Evolutionary conservation across 2,113 vertebrate species (phyloP).

Genomic region (Anhinga rufa): DNA sequence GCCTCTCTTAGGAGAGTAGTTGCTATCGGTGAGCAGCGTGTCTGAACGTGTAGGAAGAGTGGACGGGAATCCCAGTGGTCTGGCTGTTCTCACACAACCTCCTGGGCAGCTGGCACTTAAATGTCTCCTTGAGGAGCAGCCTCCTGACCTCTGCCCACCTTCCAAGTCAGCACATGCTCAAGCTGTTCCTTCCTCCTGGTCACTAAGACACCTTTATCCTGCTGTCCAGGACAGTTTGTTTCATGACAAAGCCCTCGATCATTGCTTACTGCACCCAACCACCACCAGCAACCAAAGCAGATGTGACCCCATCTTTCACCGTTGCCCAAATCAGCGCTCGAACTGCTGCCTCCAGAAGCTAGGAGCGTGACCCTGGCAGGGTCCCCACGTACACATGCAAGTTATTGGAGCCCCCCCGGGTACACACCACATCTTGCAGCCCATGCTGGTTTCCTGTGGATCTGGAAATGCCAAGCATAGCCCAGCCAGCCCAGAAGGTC

Average conservation of each 20-base stretch:
- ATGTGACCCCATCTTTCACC: neutral
- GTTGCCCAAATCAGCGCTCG: neutral
- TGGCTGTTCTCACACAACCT: neutral
- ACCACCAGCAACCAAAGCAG: neutral
- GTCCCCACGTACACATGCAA: neutral
- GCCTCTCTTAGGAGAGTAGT: accelerated
- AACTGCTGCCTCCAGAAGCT: neutral
- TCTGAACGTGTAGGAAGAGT: accelerated
- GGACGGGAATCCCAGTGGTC: accelerated
- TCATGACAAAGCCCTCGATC: neutral
- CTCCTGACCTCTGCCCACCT: neutral
- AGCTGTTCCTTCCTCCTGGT: neutral
- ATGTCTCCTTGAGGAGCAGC: neutral
- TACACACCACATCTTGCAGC: neutral
- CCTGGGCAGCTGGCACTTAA: neutral
- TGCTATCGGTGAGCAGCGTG: accelerated
- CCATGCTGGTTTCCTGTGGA: neutral
- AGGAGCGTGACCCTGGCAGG: neutral
- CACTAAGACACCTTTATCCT: neutral
- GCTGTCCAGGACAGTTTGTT: neutral
- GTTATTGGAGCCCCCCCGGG: neutral
- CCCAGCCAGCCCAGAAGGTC: conserved; percentile 14
- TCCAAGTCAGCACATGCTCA: neutral
- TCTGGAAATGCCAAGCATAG: neutral
- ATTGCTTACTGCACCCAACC: neutral